phyloP scores from a whole-genome alignment of 2,797 vertebrate species.

The Sebastes glaucus region DNA sequence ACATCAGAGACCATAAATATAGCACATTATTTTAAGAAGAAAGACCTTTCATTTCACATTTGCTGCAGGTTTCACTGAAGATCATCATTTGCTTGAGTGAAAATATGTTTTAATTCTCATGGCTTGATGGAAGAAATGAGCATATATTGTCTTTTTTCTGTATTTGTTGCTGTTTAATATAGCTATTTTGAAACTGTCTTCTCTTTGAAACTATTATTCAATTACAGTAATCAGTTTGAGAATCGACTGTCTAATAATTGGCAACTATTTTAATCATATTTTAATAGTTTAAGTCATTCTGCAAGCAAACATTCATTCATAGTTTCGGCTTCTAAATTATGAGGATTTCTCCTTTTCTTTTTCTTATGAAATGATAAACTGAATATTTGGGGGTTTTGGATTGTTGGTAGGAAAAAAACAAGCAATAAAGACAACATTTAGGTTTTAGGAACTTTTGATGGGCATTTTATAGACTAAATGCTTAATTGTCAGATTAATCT shows the following conservation, averaged over 20 bases:
- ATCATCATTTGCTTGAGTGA: background rate
- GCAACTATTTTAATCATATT: background rate
- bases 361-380: too few relatives aligned
- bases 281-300: background rate
- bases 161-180: background rate
- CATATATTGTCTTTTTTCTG: background rate
- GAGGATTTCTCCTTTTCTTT: background rate
- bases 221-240: background rate
- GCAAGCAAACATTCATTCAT: background rate
- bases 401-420: background rate
- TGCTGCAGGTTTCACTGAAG: background rate
- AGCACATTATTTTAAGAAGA: background rate
- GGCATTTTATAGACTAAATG: background rate
- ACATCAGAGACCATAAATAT: background rate
- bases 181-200: background rate
- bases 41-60: background rate
- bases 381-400: background rate
- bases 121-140: background rate
- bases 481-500: background rate
- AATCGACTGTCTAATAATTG: background rate
- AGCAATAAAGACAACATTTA: background rate
- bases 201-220: background rate
- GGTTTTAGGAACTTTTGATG: background rate
- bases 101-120: background rate
- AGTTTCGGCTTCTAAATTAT: background rate